phyloP scores from a whole-genome alignment of 2,888 invertebrate genomes.

The Dyspetes luteomarginatus region DNA sequence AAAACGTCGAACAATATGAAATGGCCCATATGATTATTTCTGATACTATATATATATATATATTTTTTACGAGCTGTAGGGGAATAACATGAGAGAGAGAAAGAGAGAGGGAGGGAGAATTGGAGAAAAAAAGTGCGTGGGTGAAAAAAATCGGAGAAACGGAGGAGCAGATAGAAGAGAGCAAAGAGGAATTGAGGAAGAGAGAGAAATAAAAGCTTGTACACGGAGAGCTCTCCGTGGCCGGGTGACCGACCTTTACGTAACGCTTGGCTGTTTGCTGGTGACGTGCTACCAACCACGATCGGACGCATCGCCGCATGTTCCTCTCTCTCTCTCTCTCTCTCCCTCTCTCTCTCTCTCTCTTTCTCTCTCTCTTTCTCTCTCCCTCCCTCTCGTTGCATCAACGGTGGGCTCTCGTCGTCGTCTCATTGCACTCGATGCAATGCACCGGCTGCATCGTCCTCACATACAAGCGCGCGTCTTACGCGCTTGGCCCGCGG shows the following conservation, averaged over 20 bases:
- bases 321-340: conserved; percentile 35
- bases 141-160: conserved; percentile 17
- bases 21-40: too few relatives aligned
- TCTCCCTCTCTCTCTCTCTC: conserved; percentile 42
- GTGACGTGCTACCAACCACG: conserved; percentile 62
- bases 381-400: neutral
- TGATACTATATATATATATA: too few relatives aligned
- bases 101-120: conserved; percentile 34
- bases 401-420: conserved; percentile 27
- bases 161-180: conserved; percentile 17
- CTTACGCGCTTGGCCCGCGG: conserved; percentile 56
- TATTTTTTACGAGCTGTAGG: too few relatives aligned
- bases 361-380: conserved; percentile 27
- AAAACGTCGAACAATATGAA: neutral
- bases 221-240: conserved; percentile 73
- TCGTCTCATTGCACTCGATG: conserved; percentile 40
- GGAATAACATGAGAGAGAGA: conserved; percentile 31
- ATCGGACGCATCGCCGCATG: conserved; percentile 60
- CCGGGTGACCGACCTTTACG: conserved; percentile 84
- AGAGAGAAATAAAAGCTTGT: conserved; percentile 67
- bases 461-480: conserved; percentile 42
- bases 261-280: conserved; percentile 79
- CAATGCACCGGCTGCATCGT: conserved; percentile 54
- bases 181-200: conserved; percentile 36
- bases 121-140: conserved; percentile 15